A percentile compares a stretch with the other conserved stretches of the same genome.
Evolutionary conservation across 2,113 vertebrate genomes (phyloP).

Genomic region (Xyliphius kryptos): DNA sequence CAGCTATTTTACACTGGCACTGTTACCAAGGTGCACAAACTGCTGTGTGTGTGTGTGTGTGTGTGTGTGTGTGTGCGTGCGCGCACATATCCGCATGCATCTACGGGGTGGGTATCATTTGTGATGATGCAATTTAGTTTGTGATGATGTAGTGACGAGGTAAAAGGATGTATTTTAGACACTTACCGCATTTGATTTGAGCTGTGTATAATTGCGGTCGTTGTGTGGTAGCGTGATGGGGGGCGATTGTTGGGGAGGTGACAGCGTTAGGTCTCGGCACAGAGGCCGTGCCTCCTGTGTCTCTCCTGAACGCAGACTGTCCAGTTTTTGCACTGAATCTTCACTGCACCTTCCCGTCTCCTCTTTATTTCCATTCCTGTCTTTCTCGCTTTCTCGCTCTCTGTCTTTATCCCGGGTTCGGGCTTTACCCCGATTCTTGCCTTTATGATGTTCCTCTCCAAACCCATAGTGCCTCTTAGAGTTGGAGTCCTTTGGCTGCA

Average conservation of each 20-base stretch:
- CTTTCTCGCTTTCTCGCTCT: conserved; percentile 31
- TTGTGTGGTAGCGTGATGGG: conserved; percentile 82
- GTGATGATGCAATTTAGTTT: conserved; percentile 3
- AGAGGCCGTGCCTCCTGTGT: conserved; percentile 81
- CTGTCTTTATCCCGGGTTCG: conserved; percentile 76
- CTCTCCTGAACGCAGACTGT: conserved; percentile 72
- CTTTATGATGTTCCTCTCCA: conserved; percentile 54
- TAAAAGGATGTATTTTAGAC: background rate
- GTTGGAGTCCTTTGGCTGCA: conserved; percentile 68
- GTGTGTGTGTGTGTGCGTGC: conserved; percentile 39
- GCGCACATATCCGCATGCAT: background rate
- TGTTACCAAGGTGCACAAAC: conserved; percentile 67
- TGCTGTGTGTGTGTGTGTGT: conserved; percentile 49
- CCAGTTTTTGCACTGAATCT: conserved; percentile 74
- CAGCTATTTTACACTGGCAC: conserved; percentile 59
- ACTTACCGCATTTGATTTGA: conserved; percentile 84
- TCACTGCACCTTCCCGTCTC: conserved; percentile 32
- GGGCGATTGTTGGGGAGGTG: conserved; percentile 86
- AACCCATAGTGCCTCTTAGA: conserved; percentile 64
- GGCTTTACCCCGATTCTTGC: conserved; percentile 76
- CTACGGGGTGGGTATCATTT: background rate
- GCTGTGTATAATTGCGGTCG: conserved; percentile 71
- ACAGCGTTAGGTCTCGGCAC: conserved; percentile 88
- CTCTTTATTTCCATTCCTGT: conserved; percentile 22
- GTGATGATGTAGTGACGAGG: background rate